Evolutionary conservation across 2,888 invertebrate species (phyloP), one percentile per base, ranked within the genome.

Genomic region (Phanerotoma sp.): DNA sequence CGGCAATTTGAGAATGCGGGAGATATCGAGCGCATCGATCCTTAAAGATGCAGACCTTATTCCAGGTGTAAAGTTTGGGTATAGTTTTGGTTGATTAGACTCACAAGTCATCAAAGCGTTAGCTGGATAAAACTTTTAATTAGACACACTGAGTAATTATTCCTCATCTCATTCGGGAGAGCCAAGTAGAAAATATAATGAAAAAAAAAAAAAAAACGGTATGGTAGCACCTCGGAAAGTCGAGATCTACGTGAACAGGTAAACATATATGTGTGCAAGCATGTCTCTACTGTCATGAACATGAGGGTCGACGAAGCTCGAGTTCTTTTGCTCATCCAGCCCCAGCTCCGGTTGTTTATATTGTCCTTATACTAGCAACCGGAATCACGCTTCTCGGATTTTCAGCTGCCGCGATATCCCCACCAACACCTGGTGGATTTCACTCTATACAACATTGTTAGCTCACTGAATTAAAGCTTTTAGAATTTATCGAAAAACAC

Each of bases 291-390:
- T 35, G 5, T 40, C 20, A 51, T 45, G 28, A 44, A 51, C 28
- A 37, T 49, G 16, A 32, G 41, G n/a, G 42, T 40, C 30, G 40
- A 35, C 25, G 49, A 20, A 20, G 25, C 40, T 50, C 48, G 41
- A 47, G 48, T 37, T 41, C 44, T 56, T 64, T 60, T 68, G 71
- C 66, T 69, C 71, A 72, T 67, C 73, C 69, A 69, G 69, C 65
- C 71, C 60, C 54, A 72, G 66, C 70, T 73, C 72, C 72, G 71
- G 69, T 69, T 68, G 67, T 72, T 72, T 70, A 69, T 71, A 70
- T 69, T 62, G 64, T 68, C 64, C 62, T 65, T 20, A 38, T 38
- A 55, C 46, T 21, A 15, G 58, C 59, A 60, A 61, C 61, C 71
- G 72, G 72, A 72, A 72, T 68, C 61, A 72, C 68, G 73, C 64